Conservation (phyloP, 2,113 vertebrate species). For the Anhinga anhinga region DNA sequence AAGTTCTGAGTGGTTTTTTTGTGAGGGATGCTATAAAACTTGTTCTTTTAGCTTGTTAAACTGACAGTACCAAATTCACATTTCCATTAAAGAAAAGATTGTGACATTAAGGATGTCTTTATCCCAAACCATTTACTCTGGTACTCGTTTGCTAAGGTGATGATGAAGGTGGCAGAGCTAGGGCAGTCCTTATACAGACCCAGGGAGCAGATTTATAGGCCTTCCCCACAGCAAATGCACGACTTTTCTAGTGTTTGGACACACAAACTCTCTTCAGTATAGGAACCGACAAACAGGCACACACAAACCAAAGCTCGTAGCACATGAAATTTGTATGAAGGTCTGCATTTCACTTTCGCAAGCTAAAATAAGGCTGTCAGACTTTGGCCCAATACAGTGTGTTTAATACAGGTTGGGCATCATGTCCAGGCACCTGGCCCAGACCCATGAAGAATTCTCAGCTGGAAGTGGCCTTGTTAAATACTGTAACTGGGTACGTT, state of each 20-base stretch:
- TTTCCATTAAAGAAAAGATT: background rate
- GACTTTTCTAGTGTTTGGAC: background rate
- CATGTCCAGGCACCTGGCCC: background rate
- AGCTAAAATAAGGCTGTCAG: background rate
- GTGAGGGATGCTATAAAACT: background rate
- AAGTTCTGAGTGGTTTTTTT: background rate
- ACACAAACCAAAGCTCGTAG: background rate
- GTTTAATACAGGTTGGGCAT: background rate
- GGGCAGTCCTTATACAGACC: background rate
- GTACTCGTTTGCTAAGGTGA: background rate
- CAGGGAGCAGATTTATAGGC: background rate
- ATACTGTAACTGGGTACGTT: background rate
- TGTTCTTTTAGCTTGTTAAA: background rate
- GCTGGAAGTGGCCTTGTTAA: background rate
- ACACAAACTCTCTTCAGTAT: background rate
- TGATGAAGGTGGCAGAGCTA: background rate
- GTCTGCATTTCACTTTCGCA: background rate
- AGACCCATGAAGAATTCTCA: background rate
- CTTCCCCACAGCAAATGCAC: background rate
- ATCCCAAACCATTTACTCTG: background rate
- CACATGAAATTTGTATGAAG: background rate
- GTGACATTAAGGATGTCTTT: background rate
- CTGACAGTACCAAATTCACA: background rate
- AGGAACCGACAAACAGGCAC: background rate
- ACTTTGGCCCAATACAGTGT: background rate